Percentiles rank a stretch among this genome's conserved stretches.
These are phyloP conservation scores for Brachyrhaphis roseni DNA, from an alignment of 2,797 vertebrate genomes.

Conservation along the genomic window DNA sequence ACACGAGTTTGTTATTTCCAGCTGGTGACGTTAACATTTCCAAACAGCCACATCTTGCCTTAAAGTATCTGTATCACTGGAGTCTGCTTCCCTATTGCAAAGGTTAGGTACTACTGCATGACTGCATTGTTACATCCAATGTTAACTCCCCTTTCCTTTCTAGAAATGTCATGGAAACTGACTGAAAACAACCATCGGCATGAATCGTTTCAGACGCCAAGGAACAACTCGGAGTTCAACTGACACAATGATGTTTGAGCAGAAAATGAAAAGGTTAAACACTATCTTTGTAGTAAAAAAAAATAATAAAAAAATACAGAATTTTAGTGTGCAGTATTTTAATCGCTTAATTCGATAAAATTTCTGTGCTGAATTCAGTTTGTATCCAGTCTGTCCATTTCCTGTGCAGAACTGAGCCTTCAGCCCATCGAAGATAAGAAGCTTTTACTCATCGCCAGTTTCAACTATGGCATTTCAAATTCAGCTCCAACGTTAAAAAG, in stretches of 20 bases:
- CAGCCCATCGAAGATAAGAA: neutral
- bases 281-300: neutral
- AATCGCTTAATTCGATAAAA: neutral
- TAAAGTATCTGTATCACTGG: constrained; percentile 33
- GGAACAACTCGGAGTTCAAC: constrained; percentile 22
- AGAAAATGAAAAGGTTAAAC: constrained; percentile 40
- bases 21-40: constrained; percentile 35
- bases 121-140: constrained; percentile 28
- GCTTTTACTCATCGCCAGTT: neutral
- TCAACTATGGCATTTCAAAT: neutral
- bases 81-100: constrained; percentile 30
- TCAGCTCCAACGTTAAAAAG: neutral
- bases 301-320: constrained; percentile 16
- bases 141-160: constrained; percentile 6
- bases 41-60: constrained; percentile 17
- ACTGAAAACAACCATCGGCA: constrained; percentile 32
- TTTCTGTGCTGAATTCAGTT: neutral
- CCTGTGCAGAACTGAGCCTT: neutral
- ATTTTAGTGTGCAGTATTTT: constrained; percentile 4
- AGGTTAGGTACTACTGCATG: constrained; percentile 50
- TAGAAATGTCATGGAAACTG: constrained; percentile 29
- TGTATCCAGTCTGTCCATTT: neutral
- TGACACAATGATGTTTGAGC: constrained; percentile 24
- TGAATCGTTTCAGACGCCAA: constrained; percentile 5
- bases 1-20: neutral